Evolutionary conservation across 2,113 vertebrate species (phyloP).

Genomic region (Eulemur macaco): DNA sequence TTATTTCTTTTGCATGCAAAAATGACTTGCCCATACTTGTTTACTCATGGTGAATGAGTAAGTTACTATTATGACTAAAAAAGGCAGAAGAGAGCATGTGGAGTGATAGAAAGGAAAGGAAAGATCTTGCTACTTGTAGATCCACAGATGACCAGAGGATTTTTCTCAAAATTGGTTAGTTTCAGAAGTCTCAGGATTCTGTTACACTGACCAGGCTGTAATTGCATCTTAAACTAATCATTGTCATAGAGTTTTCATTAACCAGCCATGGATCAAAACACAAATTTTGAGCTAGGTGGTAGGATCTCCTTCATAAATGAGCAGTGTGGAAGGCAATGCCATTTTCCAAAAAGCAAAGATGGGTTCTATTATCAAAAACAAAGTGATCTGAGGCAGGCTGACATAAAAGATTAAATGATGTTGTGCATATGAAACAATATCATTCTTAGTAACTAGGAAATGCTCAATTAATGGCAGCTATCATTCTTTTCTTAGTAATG

Average conservation of each 20-base stretch:
- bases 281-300: neutral
- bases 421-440: neutral
- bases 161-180: neutral
- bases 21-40: neutral
- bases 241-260: neutral
- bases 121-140: neutral
- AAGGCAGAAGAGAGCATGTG: neutral
- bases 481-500: neutral
- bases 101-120: neutral
- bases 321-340: neutral
- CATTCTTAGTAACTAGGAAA: neutral
- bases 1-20: slow-evolving; percentile 32
- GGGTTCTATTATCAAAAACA: neutral
- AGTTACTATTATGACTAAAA: neutral
- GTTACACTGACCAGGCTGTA: neutral
- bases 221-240: neutral
- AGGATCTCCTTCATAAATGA: neutral
- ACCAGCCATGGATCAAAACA: rapidly evolving
- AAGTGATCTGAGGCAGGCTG: neutral
- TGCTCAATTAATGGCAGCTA: neutral
- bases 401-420: neutral
- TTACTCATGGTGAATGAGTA: neutral
- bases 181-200: neutral
- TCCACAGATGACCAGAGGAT: neutral
- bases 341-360: neutral